Evolutionary conservation across 2,797 vertebrate genomes (phyloP).

Genomic region (Sebastes hopkinsi): DNA sequence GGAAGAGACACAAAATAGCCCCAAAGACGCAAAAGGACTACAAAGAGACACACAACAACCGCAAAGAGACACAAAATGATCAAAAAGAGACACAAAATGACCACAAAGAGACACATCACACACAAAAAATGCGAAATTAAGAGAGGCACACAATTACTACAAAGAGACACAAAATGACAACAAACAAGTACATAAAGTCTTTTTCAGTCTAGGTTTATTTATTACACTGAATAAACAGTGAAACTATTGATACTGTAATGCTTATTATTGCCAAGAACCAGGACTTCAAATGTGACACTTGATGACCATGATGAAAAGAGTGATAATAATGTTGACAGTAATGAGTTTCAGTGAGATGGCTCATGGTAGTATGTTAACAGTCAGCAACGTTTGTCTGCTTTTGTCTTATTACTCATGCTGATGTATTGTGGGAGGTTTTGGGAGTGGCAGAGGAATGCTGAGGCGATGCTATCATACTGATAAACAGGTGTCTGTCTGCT

Average conservation of each 20-base stretch:
- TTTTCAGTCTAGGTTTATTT: not conserved
- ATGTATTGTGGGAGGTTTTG: not conserved
- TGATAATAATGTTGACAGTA: not conserved
- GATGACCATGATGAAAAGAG: not conserved
- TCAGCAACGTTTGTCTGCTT: not conserved
- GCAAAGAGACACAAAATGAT: not conserved
- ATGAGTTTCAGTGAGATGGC: not conserved
- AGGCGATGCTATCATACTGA: conserved; percentile 19
- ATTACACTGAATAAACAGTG: not conserved
- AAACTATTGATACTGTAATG: not conserved
- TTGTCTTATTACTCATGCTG: conserved; percentile 9
- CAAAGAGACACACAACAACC: not conserved
- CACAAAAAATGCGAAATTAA: not conserved
- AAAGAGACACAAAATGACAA: not conserved
- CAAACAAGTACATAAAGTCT: not conserved
- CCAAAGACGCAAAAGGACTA: accelerated
- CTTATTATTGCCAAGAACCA: not conserved
- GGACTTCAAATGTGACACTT: not conserved
- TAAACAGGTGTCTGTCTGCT: conserved; percentile 44
- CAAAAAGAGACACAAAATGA: accelerated
- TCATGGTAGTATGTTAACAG: not conserved
- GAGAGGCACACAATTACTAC: too few species aligned
- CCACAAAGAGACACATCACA: not conserved
- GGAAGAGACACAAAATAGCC: not conserved
- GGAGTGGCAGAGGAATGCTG: conserved; percentile 21